Conservation (phyloP, 2,113 vertebrate species). For the Ahaetulla prasina region DNA sequence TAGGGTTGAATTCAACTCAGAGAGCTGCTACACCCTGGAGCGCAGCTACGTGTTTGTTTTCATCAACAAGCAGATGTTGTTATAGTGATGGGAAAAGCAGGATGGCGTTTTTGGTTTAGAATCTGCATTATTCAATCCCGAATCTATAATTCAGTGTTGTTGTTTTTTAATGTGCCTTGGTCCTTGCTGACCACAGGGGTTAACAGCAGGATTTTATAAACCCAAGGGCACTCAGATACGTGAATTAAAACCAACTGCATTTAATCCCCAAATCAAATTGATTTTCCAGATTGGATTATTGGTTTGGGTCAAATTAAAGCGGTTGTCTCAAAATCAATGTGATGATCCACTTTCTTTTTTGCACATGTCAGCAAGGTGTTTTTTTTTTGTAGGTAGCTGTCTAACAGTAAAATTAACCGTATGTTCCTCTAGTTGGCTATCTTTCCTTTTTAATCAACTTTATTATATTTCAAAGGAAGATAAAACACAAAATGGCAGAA, state of each 20-base stretch:
- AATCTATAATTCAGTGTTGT: not conserved
- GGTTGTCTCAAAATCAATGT: not conserved
- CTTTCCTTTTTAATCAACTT: not conserved
- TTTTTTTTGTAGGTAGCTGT: not conserved
- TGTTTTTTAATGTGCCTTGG: not conserved
- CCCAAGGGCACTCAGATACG: not conserved
- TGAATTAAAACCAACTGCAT: not conserved
- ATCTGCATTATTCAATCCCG: not conserved
- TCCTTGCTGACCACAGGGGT: not conserved
- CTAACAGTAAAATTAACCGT: not conserved
- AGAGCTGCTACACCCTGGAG: constrained; percentile 34
- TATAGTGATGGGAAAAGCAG: not conserved
- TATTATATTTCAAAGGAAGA: not conserved
- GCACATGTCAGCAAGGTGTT: not conserved
- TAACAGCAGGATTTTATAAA: not conserved
- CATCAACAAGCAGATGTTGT: constrained; percentile 29
- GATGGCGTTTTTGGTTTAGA: not conserved
- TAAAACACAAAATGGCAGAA: not conserved
- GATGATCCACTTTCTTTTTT: not conserved
- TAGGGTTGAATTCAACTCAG: constrained; percentile 37
- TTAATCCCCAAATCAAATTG: not conserved
- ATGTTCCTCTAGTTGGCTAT: not conserved
- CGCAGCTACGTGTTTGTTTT: constrained; percentile 25
- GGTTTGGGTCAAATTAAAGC: not conserved
- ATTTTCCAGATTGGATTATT: not conserved